Conservation (phyloP, 2,888 invertebrate species). For the Mesorhabditis sp. region DNA sequence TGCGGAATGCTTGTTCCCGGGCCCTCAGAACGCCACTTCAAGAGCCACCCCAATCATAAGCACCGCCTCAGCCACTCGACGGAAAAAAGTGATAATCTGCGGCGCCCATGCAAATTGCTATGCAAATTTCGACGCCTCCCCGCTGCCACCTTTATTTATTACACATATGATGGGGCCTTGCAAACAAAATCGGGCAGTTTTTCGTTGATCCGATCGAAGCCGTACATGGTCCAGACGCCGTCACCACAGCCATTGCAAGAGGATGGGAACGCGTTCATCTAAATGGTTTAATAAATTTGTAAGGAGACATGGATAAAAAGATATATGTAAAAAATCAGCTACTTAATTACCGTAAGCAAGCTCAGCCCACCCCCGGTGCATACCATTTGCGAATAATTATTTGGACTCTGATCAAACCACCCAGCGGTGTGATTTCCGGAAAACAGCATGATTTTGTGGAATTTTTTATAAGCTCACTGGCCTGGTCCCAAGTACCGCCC, state of each 20-base stretch:
- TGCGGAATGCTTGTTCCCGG: too few relatives aligned
- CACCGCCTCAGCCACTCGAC: too few relatives aligned
- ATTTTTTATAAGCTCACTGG: neutral
- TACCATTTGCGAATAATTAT: constrained; percentile 4
- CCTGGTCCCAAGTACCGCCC: neutral
- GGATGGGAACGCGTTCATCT: neutral
- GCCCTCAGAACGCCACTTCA: too few relatives aligned
- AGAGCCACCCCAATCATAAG: too few relatives aligned
- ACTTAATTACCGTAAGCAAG: neutral
- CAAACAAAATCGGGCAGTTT: constrained; percentile 4
- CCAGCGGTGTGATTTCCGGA: neutral
- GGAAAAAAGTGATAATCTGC: too few relatives aligned
- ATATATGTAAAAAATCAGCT: neutral
- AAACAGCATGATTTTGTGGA: neutral
- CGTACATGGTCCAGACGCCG: neutral
- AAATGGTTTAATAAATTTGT: neutral
- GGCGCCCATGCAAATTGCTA: too few relatives aligned
- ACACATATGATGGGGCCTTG: neutral
- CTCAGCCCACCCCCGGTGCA: neutral
- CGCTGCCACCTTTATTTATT: too few relatives aligned
- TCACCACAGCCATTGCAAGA: constrained; percentile 3
- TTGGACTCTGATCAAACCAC: neutral
- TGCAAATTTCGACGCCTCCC: too few relatives aligned
- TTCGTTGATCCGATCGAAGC: constrained; percentile 4
- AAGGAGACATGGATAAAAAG: too few relatives aligned